These are phyloP conservation scores for Falco naumanni DNA, from an alignment of 2,797 vertebrate genomes.

Conservation along the genomic window DNA sequence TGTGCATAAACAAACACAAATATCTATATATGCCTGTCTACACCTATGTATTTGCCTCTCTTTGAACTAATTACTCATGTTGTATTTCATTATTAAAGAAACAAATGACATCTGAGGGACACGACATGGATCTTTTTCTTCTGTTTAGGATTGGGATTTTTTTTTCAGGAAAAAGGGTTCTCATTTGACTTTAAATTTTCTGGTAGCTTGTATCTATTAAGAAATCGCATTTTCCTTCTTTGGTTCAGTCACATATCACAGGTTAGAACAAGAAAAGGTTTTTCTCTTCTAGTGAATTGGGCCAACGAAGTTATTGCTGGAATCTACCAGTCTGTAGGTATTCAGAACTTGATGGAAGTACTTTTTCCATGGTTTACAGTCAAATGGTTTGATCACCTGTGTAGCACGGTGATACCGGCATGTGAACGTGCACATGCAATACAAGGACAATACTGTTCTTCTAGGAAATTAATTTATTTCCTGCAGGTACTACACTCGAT, in stretches of 20 bases:
- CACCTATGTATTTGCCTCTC: neutral
- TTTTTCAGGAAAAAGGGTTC: neutral
- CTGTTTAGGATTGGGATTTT: accelerated
- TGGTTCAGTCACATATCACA: neutral
- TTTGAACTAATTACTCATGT: neutral
- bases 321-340: neutral
- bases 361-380: neutral
- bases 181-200: neutral
- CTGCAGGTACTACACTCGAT: neutral
- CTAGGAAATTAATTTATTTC: neutral
- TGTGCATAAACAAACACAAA: neutral
- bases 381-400: neutral
- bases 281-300: neutral
- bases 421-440: accelerated
- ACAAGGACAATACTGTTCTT: neutral
- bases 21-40: neutral
- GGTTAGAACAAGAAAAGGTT: neutral
- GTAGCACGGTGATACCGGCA: neutral
- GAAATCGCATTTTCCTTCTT: neutral
- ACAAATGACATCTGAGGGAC: neutral
- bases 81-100: neutral
- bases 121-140: neutral
- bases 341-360: neutral
- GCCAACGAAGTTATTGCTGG: neutral
- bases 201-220: neutral